These are phyloP conservation scores for Neolamprologus fasciatus DNA, from an alignment of 2,113 vertebrate species.

Conservation along the genomic window DNA sequence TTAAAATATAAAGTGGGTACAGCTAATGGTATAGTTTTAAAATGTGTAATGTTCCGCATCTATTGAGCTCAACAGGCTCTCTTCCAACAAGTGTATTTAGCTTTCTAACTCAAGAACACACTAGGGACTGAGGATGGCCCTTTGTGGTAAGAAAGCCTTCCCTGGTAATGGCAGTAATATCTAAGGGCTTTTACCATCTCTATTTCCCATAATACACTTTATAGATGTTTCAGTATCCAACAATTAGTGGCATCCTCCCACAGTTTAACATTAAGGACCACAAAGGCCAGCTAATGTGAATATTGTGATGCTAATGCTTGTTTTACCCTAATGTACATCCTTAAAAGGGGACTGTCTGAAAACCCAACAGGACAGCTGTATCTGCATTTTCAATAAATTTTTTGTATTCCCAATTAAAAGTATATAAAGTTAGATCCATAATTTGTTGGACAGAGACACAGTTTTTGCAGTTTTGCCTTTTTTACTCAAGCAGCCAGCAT, in stretches of 20 bases:
- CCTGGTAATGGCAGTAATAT: slow-evolving; percentile 19
- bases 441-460: not conserved
- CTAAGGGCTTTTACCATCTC: slow-evolving; percentile 50
- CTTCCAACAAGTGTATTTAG: slow-evolving; percentile 14
- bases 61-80: not conserved
- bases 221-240: slow-evolving; percentile 25
- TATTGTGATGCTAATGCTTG: not conserved
- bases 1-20: not conserved
- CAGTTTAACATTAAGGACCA: slow-evolving; percentile 34
- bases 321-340: not conserved
- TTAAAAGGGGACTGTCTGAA: not conserved
- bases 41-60: not conserved
- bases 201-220: slow-evolving; percentile 45
- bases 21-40: not conserved
- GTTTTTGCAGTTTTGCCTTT: not conserved
- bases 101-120: not conserved
- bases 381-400: not conserved
- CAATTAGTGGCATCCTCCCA: slow-evolving; percentile 41
- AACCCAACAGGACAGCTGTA: not conserved
- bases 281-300: not conserved
- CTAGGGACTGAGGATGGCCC: not conserved
- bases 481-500: not conserved
- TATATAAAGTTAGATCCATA: not conserved
- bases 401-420: not conserved
- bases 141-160: slow-evolving; percentile 16